Conservation (phyloP, 2,797 vertebrate genomes). For the Chelidonichthys spinosus region DNA sequence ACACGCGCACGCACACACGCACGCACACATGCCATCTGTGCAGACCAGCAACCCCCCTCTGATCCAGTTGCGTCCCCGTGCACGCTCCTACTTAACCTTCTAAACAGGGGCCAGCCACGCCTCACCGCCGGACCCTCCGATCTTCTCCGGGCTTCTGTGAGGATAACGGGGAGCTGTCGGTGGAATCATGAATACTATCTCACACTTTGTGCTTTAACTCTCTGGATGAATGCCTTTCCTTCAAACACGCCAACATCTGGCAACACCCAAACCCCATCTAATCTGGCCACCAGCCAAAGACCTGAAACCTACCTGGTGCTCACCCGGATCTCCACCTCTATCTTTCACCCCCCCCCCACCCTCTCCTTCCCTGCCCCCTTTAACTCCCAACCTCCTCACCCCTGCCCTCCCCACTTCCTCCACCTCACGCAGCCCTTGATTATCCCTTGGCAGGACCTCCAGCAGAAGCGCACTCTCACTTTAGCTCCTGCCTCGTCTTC, state of each 20-base stretch:
- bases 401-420: not conserved
- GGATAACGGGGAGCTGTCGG: slow-evolving; percentile 17
- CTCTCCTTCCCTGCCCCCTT: slow-evolving; percentile 21
- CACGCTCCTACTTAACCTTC: slow-evolving; percentile 81
- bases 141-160: slow-evolving; percentile 15
- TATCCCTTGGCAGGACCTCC: slow-evolving; percentile 71
- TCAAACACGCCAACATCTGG: slow-evolving; percentile 59
- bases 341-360: slow-evolving; percentile 16
- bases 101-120: slow-evolving; percentile 73
- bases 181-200: slow-evolving; percentile 34
- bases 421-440: slow-evolving; percentile 27
- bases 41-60: slow-evolving; percentile 73
- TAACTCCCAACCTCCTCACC: slow-evolving; percentile 13
- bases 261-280: slow-evolving; percentile 35
- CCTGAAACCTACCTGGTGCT: slow-evolving; percentile 63
- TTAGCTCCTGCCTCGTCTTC: slow-evolving; percentile 70
- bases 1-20: slow-evolving; percentile 60
- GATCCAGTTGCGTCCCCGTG: slow-evolving; percentile 72
- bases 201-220: slow-evolving; percentile 15
- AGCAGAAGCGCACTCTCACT: slow-evolving; percentile 54
- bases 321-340: slow-evolving; percentile 58
- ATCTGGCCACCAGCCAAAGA: slow-evolving; percentile 60
- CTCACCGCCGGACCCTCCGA: slow-evolving; percentile 33
- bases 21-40: slow-evolving; percentile 80
- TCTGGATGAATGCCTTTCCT: slow-evolving; percentile 18